Percentiles rank a stretch among this genome's conserved stretches.
Conservation (phyloP, 2,113 vertebrate species). For the Erythrocercus mccallii region DNA sequence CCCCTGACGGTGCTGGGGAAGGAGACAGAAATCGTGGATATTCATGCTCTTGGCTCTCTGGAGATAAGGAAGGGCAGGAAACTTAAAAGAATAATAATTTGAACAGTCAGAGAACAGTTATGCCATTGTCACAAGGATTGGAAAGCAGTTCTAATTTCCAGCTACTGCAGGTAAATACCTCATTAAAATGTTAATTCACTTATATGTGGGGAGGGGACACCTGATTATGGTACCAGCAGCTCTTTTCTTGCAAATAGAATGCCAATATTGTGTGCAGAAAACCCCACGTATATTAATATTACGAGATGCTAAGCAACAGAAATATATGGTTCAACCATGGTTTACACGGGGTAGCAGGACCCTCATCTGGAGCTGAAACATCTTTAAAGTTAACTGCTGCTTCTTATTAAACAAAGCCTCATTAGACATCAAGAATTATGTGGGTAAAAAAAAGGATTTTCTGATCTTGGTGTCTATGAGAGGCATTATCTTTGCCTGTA, state of each 20-base stretch:
- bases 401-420: neutral
- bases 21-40: neutral
- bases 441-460: neutral
- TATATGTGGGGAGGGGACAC: neutral
- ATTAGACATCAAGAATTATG: neutral
- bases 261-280: neutral
- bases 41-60: neutral
- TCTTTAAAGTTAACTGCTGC: neutral
- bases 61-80: neutral
- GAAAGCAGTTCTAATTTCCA: neutral
- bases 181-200: neutral
- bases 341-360: neutral
- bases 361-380: neutral
- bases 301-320: neutral
- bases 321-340: neutral
- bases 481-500: neutral
- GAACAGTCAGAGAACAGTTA: neutral
- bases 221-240: neutral
- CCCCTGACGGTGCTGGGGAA: neutral
- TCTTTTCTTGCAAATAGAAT: neutral
- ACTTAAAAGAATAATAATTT: neutral
- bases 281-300: fast-evolving
- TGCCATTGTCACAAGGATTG: neutral
- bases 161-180: neutral
- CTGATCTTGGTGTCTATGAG: neutral